A percentile compares a stretch with the other conserved stretches of the same genome.
Conservation (phyloP, 2,797 vertebrate species). For the Lepus townsendii region DNA sequence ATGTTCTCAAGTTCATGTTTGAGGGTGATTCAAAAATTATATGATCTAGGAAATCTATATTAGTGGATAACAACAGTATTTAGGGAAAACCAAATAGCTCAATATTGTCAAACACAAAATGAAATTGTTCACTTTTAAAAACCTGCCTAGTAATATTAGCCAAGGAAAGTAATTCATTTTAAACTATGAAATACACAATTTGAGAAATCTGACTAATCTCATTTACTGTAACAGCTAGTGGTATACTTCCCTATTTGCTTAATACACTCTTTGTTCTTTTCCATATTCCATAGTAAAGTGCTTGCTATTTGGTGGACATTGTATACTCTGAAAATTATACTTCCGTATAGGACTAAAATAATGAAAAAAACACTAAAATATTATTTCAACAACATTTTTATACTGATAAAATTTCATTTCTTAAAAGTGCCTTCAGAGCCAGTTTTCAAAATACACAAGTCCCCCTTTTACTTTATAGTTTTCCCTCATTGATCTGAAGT, state of each 20-base stretch:
- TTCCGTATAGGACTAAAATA: conserved; percentile 5
- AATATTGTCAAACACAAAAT: neutral
- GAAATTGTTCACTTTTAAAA: neutral
- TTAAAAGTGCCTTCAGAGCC: conserved; percentile 16
- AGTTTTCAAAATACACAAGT: neutral
- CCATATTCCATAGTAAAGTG: neutral
- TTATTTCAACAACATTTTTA: conserved; percentile 46
- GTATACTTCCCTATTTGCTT: neutral
- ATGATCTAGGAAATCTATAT: neutral
- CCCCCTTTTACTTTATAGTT: neutral
- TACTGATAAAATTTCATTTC: neutral
- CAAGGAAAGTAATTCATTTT: neutral
- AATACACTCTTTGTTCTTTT: neutral
- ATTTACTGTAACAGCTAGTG: neutral
- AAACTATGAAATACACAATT: conserved; percentile 5
- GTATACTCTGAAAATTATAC: neutral
- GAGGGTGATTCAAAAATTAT: neutral
- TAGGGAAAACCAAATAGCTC: conserved; percentile 1
- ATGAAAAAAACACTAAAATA: conserved; percentile 37
- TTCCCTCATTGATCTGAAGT: conserved; percentile 49
- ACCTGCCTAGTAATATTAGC: neutral
- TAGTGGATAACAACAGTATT: neutral
- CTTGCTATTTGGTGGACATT: neutral
- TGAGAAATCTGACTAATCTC: conserved; percentile 7
- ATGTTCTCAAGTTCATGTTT: neutral